Base-by-base conservation (phyloP, 2,113 vertebrate genomes). In the Anoplopoma fimbria region DNA sequence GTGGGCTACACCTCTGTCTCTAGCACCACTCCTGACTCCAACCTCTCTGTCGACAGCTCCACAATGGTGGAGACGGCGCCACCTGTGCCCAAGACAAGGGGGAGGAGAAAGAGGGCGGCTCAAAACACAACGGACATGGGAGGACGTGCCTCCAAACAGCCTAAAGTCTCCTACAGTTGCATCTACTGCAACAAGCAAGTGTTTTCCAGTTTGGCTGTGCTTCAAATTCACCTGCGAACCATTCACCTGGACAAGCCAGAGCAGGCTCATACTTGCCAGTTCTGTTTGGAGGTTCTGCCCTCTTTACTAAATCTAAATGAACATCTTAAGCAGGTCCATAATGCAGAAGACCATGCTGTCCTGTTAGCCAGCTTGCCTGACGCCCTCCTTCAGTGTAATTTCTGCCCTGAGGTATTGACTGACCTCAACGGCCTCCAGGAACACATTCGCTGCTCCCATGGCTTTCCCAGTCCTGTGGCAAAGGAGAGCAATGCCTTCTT, bases 401-500 rank as follows among this genome's bases (percentile, higher is more conserved):
- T 99, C 93, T 99, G 98, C 91, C 96, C 98, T 0, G 98, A 99
- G 90, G 97, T 97, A 87, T 93, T 98, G 88, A 96, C 95, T 47
- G 97, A 99, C 93, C 96, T 99, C 90, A 99, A 99, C 68, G 96
- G 96, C 51, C 97, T 99, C 69, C 98, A 99, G 93, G 98, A 99
- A 70, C 98, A 99, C 84, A 99, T 99, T 73, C 97, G 98, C 72
- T 98, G 97, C 92, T 97, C 96, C 79, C 98, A 99, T 33, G 97
- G 97, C 34, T 98, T 99, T 91, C 96, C 97, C 21, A 98, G 97
- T 76, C 97, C 97, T 6, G 96, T 96, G 67, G 96, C 97, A 75
- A 99, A 98, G 89, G 98, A 99, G 87, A 99, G 97, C 91, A 99
- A 99, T 76, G 97, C 98, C 1, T 99, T 99, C 94, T 99, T 99